Base-by-base conservation (phyloP, 2,888 invertebrate genomes). In the Xestia sexstrigata region DNA sequence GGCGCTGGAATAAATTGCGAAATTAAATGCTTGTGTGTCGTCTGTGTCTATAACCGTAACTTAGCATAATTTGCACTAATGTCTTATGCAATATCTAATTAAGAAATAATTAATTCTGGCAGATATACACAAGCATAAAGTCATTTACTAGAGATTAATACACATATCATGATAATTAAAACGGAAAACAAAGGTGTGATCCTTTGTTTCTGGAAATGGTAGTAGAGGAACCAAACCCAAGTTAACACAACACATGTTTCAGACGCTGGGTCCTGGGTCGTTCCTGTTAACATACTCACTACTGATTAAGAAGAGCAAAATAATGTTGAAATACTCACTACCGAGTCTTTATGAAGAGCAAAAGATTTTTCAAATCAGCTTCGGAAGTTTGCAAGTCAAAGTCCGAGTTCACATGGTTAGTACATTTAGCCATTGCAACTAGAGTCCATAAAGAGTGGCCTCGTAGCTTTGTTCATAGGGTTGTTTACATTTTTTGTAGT, bases 1-100 rank as follows among this genome's bases (percentile, higher is more conserved):
- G 85, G 70, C 85, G 42, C 8, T 60, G 26, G 7, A 4, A 11
- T n/a, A 20, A 13, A 26, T 42, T 0, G 0, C 0, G 1, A 35
- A 1, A 63, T 77, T 20, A n/a, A 20, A n/a, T 42, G 30, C 17
- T 60, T 8, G 17, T 60, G 58, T 15, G 26, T 58, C 15, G n/a
- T 55, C n/a, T 17, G 58, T n/a, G n/a, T 55, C 13, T 23, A 13
- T n/a, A 30, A 17, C 17, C 17, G 8, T 30, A 30, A 26, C 35
- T 35, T 17, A 62, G 30, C 62, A 62, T 35, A 30, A 45, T 11
- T n/a, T 30, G 1, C 7, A 49, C 20, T 67, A 67, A 9, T 45
- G 39, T 30, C 11, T 70, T 42, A 70, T 52, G 52, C 17, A 73
- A 72, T 20, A 13, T 0, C 8, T 74, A 60, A 60, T 39, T 74